Evolutionary conservation across 53 echinoderm and acorn worm genomes (phyloP).

Genomic region (Holothuria leucospilota): DNA sequence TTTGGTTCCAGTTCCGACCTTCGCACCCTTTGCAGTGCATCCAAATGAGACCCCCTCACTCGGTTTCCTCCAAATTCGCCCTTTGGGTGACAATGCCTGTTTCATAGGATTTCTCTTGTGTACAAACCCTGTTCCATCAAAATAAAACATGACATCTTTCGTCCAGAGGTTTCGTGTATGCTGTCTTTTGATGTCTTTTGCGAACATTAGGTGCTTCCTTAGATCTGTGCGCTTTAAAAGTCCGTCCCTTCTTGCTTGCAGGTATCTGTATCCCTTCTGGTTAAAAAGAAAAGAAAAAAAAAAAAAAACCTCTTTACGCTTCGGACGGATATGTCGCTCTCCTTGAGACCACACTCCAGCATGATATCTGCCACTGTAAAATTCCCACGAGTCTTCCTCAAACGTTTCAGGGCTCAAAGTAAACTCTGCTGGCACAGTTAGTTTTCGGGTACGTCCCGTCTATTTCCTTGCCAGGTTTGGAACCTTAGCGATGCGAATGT

Average conservation of each 20-base stretch:
- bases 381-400: neutral
- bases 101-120: neutral
- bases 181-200: too few relatives aligned
- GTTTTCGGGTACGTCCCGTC: neutral
- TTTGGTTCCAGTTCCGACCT: too few relatives aligned
- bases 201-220: too few relatives aligned
- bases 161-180: too few relatives aligned
- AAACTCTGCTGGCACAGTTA: neutral
- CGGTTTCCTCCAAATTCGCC: slow-evolving; percentile 11
- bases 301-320: too few relatives aligned
- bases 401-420: neutral
- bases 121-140: too few relatives aligned
- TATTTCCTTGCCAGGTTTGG: neutral
- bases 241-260: too few relatives aligned
- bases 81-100: slow-evolving; percentile 5
- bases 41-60: slow-evolving; percentile 4
- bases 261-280: too few relatives aligned
- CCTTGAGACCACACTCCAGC: neutral
- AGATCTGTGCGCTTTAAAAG: too few relatives aligned
- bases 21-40: too few relatives aligned
- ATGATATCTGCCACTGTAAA: neutral
- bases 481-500: neutral
- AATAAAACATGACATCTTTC: too few relatives aligned
- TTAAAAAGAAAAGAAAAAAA: too few relatives aligned
- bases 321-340: neutral